phyloP scores from a whole-genome alignment of 2,113 vertebrate species.

The Hyaena hyaena region DNA sequence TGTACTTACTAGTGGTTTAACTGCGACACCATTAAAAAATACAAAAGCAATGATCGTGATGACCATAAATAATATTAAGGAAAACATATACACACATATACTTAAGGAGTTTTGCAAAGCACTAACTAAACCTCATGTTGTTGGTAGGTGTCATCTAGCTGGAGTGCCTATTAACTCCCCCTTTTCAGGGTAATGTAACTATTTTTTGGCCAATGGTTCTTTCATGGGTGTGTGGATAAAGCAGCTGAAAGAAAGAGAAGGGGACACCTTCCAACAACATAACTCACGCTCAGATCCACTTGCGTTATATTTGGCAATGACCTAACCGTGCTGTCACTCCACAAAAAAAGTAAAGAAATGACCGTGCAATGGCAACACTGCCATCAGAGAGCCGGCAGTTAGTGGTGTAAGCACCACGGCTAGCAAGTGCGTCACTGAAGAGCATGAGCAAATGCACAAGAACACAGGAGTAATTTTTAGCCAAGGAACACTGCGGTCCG shows the following conservation, averaged over 20 bases:
- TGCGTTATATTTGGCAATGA: background rate
- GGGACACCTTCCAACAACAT: constrained; percentile 60
- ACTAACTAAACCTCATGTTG: constrained; percentile 43
- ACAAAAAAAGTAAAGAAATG: constrained; percentile 37
- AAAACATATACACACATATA: background rate
- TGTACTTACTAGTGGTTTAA: constrained; percentile 63
- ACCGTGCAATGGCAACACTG: background rate
- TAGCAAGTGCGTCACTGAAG: background rate
- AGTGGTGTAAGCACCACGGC: background rate
- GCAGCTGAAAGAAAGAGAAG: background rate
- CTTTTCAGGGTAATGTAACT: background rate
- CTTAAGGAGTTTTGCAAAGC: constrained; percentile 28
- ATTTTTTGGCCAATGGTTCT: constrained; percentile 44
- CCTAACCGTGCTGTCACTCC: background rate
- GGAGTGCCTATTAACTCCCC: background rate
- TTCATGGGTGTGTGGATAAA: background rate
- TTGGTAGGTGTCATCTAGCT: constrained; percentile 49
- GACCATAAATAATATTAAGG: constrained; percentile 37
- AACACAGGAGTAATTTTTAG: constrained; percentile 56
- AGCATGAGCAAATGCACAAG: background rate
- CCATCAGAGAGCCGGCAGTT: background rate
- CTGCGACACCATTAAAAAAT: constrained; percentile 47
- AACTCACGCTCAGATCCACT: background rate
- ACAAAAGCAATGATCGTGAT: constrained; percentile 56
- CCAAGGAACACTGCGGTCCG: constrained; percentile 4